Evolutionary conservation across 2,797 vertebrate genomes (phyloP), one percentile per base, ranked within the genome.

Genomic region (Tapera naevia): DNA sequence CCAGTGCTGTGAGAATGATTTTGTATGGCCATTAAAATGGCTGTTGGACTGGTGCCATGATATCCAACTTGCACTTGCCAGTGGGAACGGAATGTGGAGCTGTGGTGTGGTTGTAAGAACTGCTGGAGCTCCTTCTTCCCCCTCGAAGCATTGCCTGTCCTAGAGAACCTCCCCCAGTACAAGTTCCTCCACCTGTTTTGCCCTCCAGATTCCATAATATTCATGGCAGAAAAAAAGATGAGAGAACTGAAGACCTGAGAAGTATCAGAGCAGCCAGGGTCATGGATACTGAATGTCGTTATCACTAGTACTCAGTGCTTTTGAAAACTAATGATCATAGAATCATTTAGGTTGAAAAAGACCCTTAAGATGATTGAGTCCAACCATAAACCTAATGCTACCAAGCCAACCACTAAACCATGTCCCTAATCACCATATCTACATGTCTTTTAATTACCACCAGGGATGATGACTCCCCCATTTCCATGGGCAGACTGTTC

Each of bases 81-180:
- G 21, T 14, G 57, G 39, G 39, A 48, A 70, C 3, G 4, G 43
- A 7, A 33, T 53, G 23, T 4, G 1, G 46, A 54, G 51, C 15
- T 70, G 28, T 45, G n/a, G 11, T 35, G 30, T 22, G 60, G 33
- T 43, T 70, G 18, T 27, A 70, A 9, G 10, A 33, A 2, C 30
- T 81, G 46, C 91, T 90, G 73, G 64, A 87, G 17, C 16, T 61
- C 11, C 28, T 86, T 11, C 16, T 78, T 43, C 28, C 25, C 9
- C 1, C 56, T 25, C 17, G 30, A 58, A 83, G 13, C 19, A 22
- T 30, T 67, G 4, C 46, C 33, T 0, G 1, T n/a, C 19, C n/a
- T 0, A 1, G 56, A 53, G 28, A 7, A 1, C 15, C 21, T 17
- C 11, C 9, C 13, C 13, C 1, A 0, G 8, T 50, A 11, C 1